These are phyloP conservation scores for Anneissia japonica DNA, from an alignment of 35 echinoderm and acorn worm genomes.

Conservation along the genomic window DNA sequence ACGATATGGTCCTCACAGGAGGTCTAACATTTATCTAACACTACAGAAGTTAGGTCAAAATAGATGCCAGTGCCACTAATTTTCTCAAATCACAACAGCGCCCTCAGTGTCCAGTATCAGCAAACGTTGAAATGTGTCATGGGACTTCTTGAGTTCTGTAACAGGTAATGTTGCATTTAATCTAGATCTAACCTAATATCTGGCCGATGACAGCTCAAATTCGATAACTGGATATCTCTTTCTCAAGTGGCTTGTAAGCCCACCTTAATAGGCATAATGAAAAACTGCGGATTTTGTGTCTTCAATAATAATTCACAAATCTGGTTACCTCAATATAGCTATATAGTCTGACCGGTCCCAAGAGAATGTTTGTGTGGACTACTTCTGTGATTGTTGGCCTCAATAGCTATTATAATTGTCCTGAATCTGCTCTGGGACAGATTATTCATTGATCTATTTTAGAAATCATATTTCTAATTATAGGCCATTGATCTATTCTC, in stretches of 20 bases:
- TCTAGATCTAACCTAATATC: background rate
- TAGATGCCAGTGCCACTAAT: no score
- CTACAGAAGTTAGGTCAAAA: no score
- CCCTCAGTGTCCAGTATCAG: background rate
- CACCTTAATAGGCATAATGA: background rate
- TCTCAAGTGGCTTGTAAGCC: background rate
- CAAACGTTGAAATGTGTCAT: background rate
- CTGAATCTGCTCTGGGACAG: background rate
- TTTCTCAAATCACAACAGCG: background rate
- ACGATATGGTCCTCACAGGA: no score
- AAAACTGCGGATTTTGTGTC: background rate
- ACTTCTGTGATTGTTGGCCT: background rate
- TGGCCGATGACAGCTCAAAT: background rate
- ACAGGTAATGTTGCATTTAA: background rate
- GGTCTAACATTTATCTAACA: no score
- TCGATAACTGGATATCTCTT: background rate
- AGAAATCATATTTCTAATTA: background rate
- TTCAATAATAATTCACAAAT: background rate
- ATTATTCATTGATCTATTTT: background rate
- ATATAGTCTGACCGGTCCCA: background rate
- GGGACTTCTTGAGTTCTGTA: background rate
- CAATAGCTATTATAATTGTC: background rate
- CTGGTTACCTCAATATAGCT: background rate
- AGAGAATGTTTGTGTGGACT: background rate
- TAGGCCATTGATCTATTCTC: no score